Percentiles rank a stretch among this genome's conserved stretches.
These are phyloP conservation scores for Phocides pigmalion DNA, from an alignment of 1,140 invertebrate genomes.

Conservation along the genomic window DNA sequence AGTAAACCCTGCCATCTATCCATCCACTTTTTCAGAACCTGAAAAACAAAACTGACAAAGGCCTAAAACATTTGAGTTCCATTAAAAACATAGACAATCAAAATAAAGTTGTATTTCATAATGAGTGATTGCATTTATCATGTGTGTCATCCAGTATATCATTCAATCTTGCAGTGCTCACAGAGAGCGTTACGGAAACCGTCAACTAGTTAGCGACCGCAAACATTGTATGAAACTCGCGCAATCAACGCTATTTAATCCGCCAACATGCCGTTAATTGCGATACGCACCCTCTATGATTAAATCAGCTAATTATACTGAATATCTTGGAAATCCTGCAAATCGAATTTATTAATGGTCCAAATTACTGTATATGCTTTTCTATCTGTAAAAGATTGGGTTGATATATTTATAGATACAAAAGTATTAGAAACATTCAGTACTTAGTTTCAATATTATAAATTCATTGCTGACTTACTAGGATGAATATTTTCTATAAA, in stretches of 20 bases:
- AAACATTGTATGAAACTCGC: slow-evolving; percentile 35
- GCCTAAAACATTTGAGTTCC: no score
- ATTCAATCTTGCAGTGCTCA: not conserved
- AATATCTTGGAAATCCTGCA: not conserved
- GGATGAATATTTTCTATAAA: no score
- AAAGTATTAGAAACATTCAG: no score
- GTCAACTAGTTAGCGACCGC: slow-evolving; percentile 42
- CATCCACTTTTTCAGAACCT: no score
- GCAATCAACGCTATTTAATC: slow-evolving; percentile 32
- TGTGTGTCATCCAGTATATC: not conserved
- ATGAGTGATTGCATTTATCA: not conserved
- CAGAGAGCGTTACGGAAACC: slow-evolving; percentile 23
- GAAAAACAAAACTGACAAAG: no score
- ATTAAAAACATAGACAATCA: no score
- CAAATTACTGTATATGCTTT: not conserved
- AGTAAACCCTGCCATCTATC: no score
- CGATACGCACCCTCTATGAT: slow-evolving; percentile 14
- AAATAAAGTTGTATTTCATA: no score
- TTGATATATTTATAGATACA: no score
- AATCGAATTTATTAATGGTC: not conserved
- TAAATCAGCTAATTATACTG: not conserved
- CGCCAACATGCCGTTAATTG: slow-evolving; percentile 11
- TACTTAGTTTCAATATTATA: no score
- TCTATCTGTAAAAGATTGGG: no score
- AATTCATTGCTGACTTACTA: no score